Conservation (phyloP, 1,140 invertebrate genomes). For the Ganaspis sp. region DNA sequence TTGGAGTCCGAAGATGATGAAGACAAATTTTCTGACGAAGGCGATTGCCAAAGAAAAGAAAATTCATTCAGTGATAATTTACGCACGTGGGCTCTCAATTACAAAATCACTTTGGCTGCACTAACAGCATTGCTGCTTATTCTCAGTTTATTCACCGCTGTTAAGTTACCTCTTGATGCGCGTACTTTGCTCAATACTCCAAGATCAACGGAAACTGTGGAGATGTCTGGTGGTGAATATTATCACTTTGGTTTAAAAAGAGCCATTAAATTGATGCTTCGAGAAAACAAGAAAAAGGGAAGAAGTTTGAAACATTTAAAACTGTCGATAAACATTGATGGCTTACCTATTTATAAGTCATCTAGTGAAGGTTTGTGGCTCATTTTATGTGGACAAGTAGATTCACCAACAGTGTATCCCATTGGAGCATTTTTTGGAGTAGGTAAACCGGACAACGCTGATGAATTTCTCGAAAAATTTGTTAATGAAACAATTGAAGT, state of each 20-base stretch:
- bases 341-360: conserved; percentile 44
- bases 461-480: conserved; percentile 45
- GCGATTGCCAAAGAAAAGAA: too few relatives aligned
- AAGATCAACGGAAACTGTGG: conserved; percentile 31
- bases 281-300: background rate
- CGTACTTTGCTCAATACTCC: conserved; percentile 43
- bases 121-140: too few relatives aligned
- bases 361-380: conserved; percentile 48
- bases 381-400: conserved; percentile 50
- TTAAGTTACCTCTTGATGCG: conserved; percentile 28
- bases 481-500: conserved; percentile 47
- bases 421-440: conserved; percentile 48
- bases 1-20: too few relatives aligned
- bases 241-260: conserved; percentile 37
- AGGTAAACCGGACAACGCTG: conserved; percentile 45
- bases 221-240: conserved; percentile 34
- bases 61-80: too few relatives aligned
- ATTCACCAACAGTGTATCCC: conserved; percentile 43
- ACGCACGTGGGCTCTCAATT: too few relatives aligned
- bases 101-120: too few relatives aligned
- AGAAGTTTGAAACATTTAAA: conserved; percentile 27
- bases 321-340: conserved; percentile 46
- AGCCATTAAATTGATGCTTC: conserved; percentile 31
- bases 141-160: too few relatives aligned
- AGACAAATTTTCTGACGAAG: too few relatives aligned